These are phyloP conservation scores for Tribolium madens DNA, from an alignment of 1,140 invertebrate genomes.

Conservation along the genomic window DNA sequence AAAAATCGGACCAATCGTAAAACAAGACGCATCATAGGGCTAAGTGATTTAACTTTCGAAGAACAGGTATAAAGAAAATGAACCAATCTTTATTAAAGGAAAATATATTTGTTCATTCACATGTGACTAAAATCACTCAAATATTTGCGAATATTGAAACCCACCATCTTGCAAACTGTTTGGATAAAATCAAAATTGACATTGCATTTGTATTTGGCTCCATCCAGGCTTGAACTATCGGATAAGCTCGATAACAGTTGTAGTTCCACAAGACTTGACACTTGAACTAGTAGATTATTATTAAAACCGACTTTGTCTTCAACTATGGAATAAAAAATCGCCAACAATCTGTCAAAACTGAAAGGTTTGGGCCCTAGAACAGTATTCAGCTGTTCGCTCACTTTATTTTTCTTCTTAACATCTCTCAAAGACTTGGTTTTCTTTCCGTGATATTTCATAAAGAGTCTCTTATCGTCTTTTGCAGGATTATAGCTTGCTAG, in stretches of 20 bases:
- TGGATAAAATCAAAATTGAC: slow-evolving; percentile 78
- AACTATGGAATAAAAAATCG: slow-evolving; percentile 92
- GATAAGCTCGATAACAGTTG: slow-evolving; percentile 74
- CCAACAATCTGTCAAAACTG: slow-evolving; percentile 84
- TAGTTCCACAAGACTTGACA: slow-evolving; percentile 80
- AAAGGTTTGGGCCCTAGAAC: slow-evolving; percentile 84
- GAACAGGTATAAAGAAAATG: too few relatives aligned
- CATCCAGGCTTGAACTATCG: slow-evolving; percentile 74
- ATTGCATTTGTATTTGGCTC: slow-evolving; percentile 80
- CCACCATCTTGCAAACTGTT: slow-evolving; percentile 77
- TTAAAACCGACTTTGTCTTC: slow-evolving; percentile 87
- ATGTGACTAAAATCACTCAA: slow-evolving; percentile 75
- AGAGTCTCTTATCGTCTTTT: slow-evolving; percentile 86
- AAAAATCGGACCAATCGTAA: slow-evolving; percentile 15
- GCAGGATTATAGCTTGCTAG: slow-evolving; percentile 91
- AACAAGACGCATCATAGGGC: slow-evolving; percentile 7
- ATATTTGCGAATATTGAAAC: slow-evolving; percentile 81
- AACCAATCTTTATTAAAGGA: background rate
- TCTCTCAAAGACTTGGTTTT: slow-evolving; percentile 71
- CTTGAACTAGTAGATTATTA: slow-evolving; percentile 83
- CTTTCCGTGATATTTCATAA: slow-evolving; percentile 81
- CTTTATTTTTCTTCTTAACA: slow-evolving; percentile 68
- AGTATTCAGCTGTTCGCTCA: slow-evolving; percentile 69
- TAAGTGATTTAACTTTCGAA: slow-evolving; percentile 12
- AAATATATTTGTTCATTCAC: slow-evolving; percentile 44